Conservation (phyloP, 2,113 vertebrate species). For the Sigmodon hispidus region DNA sequence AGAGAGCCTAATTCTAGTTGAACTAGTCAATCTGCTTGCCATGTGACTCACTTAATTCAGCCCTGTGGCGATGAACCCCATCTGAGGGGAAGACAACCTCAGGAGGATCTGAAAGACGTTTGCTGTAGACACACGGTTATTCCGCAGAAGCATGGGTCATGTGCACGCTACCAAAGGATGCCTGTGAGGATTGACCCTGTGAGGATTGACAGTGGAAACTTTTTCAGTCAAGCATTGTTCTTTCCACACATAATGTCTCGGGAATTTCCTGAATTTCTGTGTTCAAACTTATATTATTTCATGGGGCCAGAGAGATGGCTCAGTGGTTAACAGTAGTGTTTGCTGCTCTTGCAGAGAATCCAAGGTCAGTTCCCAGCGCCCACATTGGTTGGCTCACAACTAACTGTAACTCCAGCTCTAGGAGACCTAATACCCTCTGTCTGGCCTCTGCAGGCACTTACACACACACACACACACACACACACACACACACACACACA, state of each 20-base stretch:
- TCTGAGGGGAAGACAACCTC: conserved; percentile 49
- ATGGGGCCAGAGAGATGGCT: not conserved
- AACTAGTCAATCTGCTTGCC: conserved; percentile 52
- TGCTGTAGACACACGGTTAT: not conserved
- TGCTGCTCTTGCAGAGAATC: not conserved
- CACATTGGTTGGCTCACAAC: not conserved
- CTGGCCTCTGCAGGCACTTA: not conserved
- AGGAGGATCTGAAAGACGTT: not conserved
- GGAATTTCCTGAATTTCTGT: not conserved
- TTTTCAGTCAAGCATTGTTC: not conserved
- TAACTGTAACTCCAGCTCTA: not conserved
- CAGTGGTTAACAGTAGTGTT: not conserved
- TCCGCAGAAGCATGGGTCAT: not conserved
- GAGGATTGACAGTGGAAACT: not conserved
- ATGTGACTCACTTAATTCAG: conserved; percentile 48
- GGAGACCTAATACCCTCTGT: not conserved
- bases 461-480: not conserved
- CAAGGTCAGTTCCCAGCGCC: not conserved
- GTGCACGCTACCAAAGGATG: not conserved
- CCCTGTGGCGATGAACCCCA: conserved; percentile 65
- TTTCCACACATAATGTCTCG: not conserved
- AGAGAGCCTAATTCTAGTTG: conserved; percentile 53
- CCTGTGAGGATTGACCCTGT: not conserved
- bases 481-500: not conserved
- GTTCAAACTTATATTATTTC: not conserved